Evolutionary conservation across 2,888 invertebrate genomes (phyloP).

Genomic region (Folsomia manolachei): DNA sequence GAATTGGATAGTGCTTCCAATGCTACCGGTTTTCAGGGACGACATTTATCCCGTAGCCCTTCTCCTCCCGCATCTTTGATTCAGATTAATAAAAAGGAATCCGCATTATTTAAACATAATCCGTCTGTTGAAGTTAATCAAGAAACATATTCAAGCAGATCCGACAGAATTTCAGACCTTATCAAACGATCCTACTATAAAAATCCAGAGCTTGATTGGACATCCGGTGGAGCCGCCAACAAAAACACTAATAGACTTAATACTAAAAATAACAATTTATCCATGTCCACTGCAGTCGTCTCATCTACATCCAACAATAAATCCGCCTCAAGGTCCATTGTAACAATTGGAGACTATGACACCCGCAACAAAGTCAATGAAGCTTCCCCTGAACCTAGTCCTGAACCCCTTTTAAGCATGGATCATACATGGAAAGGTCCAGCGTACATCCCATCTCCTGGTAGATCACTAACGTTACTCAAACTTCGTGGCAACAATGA

Average conservation of each 20-base stretch:
- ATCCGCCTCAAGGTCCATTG: conserved; percentile 40
- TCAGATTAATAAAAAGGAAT: neutral
- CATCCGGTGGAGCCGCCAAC: neutral
- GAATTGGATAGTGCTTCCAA: conserved; percentile 23
- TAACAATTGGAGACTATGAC: conserved; percentile 39
- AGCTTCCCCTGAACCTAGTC: conserved; percentile 11
- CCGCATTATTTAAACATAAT: neutral
- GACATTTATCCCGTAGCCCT: neutral
- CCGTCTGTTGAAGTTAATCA: conserved; percentile 17
- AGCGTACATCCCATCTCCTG: conserved; percentile 29
- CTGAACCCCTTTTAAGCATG: conserved; percentile 41
- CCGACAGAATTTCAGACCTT: conserved; percentile 15
- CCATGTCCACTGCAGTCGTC: conserved; percentile 1
- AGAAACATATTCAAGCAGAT: neutral
- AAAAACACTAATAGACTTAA: neutral
- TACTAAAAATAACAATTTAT: neutral
- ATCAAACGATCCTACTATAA: conserved; percentile 22
- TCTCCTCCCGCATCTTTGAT: neutral
- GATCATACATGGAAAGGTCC: conserved; percentile 49
- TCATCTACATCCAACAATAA: neutral
- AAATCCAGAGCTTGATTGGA: neutral
- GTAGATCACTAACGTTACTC: neutral
- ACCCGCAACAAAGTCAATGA: neutral
- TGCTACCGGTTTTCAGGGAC: neutral
- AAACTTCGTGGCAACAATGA: neutral